phyloP scores from a whole-genome alignment of 2,113 vertebrate species.

The Nothoprocta pentlandii region DNA sequence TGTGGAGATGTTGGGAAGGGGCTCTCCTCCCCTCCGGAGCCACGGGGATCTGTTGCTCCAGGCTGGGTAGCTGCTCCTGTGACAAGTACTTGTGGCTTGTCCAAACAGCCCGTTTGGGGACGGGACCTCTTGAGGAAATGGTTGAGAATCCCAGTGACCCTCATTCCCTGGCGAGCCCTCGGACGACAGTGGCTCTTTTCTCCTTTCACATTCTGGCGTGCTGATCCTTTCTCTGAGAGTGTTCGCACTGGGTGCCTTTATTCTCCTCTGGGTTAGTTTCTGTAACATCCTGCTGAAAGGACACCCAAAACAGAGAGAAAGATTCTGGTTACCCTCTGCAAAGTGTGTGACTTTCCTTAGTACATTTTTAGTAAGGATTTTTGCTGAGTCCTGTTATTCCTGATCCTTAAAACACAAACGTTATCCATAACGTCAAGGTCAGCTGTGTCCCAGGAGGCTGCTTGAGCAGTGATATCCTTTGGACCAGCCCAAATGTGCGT shows the following conservation, averaged over 20 bases:
- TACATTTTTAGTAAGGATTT: background rate
- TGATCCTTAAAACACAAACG: background rate
- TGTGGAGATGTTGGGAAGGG: background rate
- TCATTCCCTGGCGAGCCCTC: slow-evolving; percentile 37
- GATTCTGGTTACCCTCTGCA: background rate
- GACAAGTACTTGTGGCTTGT: background rate
- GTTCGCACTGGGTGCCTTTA: background rate
- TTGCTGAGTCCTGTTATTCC: background rate
- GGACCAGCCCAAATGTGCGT: background rate
- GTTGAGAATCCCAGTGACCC: background rate
- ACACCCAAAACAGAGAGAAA: background rate
- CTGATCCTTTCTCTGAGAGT: background rate
- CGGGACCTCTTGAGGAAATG: background rate
- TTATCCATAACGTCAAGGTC: background rate
- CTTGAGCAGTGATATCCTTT: background rate
- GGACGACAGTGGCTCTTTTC: background rate
- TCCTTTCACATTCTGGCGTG: background rate
- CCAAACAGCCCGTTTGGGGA: background rate
- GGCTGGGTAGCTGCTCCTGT: background rate
- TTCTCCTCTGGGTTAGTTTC: background rate
- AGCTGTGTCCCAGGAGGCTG: background rate
- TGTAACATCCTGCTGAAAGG: background rate
- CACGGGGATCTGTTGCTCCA: rapidly evolving
- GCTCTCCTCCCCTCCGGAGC: background rate
- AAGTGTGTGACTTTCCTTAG: background rate